Evolutionary conservation across 2,113 vertebrate species (phyloP), one percentile per base, ranked within the genome.

Genomic region (Heterotilapia buettikoferi): DNA sequence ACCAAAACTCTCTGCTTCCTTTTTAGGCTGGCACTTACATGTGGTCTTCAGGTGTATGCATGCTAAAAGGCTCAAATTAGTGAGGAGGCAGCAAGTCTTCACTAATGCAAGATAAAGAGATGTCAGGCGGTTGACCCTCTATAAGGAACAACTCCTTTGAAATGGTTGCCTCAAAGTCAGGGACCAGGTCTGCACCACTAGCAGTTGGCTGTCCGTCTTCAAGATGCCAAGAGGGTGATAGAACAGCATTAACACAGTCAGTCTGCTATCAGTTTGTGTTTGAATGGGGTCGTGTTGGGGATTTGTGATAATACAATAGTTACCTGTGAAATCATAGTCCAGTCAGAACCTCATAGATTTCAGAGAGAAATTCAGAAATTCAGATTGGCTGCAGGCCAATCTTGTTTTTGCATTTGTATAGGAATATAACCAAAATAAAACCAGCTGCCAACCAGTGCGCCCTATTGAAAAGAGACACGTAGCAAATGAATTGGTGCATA

Each of bases 391-490:
- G 61, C 61, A 66, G 1, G 18, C 31, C 31, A 66, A 5, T 11
- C 71, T 47, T 19, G 40, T 10, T 76, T 76, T 47, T 47, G 16
- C 68, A 0, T 3, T 47, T 47, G 2, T 26, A 47, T 4, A 19
- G 24, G 14, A 76, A 18, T 26, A 18, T 9, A 24, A 26, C 24
- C 40, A 76, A 40, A 76, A 76, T 29, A 47, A 11, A 29, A 76
- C 40, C 66, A 71, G 66, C 36, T 43, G 0, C 36, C 38, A 0
- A 9, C 1, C 40, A 19, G 21, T 18, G 9, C 0, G 10, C 14
- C 13, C 68, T 18, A 3, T 7, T 76, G 14, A 45, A 76, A 29
- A 76, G 40, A 45, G 40, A 10, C 21, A 26, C 2, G 3, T 45
- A 18, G 38, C n/a, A 18, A 21, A 43, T 9, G 21, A 73, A 9